Evolutionary conservation across 30 jellyfish, hydroid and myxozoan species (phyloP), one percentile per base, ranked within the genome.

Genomic region (Morbakka virulenta): DNA sequence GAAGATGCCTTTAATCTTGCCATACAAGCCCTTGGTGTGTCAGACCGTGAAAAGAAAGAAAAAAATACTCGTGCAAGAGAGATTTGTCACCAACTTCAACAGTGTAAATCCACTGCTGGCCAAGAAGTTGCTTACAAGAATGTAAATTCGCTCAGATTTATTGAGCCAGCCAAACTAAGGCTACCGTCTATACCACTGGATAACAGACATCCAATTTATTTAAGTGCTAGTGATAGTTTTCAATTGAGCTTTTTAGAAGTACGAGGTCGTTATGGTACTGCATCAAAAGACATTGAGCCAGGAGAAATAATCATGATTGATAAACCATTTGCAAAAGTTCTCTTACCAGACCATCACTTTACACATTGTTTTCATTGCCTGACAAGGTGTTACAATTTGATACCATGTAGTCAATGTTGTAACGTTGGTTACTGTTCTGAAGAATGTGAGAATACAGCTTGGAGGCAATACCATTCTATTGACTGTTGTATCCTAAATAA

Each of bases 261-360:
- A 0, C 17, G 41, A 29, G 97, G 97, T 25, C 50, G 97, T 32
- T 74, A 66, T 76, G 97, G 95, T 29, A 57, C 83, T 50, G 97
- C 97, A 0, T 32, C 78, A 23, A 69, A 81, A 51, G 90, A 89
- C 28, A 89, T 89, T 24, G 33, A 69, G 17, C 95, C 96, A 62
- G 97, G 97, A 4, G 97, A 89, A 34, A 74, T 82, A 36, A 83
- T 89, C 25, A 26, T 89, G n/a, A 69, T 79, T 57, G 97, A 89
- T 62, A 70, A 83, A 53, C 94, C 97, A 4, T 89, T 23, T 62
- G 67, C 90, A 12, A 66, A 91, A 25, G 71, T 83, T 2, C 34
- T 91, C 51, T 70, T 89, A 41, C 61, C 91, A 11, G 87, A 77
- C 6, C 28, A 83, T 28, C 76, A 74, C 23, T 75, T 74, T 3